Conservation (phyloP, 2,113 vertebrate species). For the Bagarius yarrelli region DNA sequence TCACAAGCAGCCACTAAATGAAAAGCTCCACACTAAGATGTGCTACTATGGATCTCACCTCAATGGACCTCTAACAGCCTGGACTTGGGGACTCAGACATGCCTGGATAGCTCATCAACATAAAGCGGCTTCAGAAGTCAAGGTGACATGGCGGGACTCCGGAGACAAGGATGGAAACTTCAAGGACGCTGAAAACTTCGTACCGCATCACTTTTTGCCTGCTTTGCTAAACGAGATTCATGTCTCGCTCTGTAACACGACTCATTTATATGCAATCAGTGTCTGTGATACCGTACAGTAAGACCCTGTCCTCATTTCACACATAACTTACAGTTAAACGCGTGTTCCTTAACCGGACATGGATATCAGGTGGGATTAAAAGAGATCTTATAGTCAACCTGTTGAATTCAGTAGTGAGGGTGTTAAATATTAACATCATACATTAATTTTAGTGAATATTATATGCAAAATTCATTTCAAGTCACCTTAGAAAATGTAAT, state of each 20-base stretch:
- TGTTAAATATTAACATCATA: too few relatives aligned
- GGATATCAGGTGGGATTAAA: not conserved
- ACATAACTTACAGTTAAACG: not conserved
- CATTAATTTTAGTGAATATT: too few relatives aligned
- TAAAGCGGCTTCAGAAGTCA: constrained; percentile 33
- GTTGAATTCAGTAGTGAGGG: not conserved
- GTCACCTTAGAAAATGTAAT: too few relatives aligned
- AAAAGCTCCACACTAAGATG: constrained; percentile 79
- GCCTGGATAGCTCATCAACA: constrained; percentile 44
- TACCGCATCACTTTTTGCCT: constrained; percentile 21
- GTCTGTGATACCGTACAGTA: not conserved
- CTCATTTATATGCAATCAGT: constrained; percentile 16
- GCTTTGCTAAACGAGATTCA: constrained; percentile 12
- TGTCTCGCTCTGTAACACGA: not conserved
- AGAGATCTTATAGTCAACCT: not conserved
- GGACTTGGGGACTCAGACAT: constrained; percentile 31
- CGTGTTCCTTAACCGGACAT: not conserved
- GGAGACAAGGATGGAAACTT: constrained; percentile 13
- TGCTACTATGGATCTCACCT: constrained; percentile 43
- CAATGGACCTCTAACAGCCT: constrained; percentile 32
- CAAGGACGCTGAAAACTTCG: constrained; percentile 31
- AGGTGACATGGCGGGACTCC: constrained; percentile 32
- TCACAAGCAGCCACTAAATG: constrained; percentile 89
- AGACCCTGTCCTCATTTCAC: not conserved
- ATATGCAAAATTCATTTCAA: too few relatives aligned